These are phyloP conservation scores for Hepsetus odoe DNA, from an alignment of 2,113 vertebrate genomes.

Conservation along the genomic window DNA sequence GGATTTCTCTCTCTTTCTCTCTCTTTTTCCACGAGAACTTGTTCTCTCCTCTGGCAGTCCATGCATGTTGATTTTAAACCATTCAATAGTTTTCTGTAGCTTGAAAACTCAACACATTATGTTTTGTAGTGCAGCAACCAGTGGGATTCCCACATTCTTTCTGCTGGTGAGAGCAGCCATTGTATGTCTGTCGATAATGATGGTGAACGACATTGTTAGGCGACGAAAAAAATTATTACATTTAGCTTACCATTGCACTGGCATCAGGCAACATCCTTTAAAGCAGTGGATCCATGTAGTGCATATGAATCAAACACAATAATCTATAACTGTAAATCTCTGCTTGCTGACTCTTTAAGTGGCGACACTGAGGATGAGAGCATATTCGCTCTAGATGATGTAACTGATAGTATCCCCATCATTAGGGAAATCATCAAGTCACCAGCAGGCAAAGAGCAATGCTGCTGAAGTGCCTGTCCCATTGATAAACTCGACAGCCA, in stretches of 20 bases:
- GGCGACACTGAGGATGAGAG: conserved; percentile 24
- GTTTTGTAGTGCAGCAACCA: neutral
- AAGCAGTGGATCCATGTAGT: neutral
- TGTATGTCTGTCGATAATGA: neutral
- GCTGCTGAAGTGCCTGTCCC: neutral
- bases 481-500: conserved; percentile 3
- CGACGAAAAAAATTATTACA: conserved; percentile 22
- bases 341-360: conserved; percentile 34
- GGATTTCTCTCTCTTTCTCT: neutral
- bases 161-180: neutral
- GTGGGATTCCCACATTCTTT: neutral
- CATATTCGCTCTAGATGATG: conserved; percentile 21
- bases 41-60: conserved; percentile 1
- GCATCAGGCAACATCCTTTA: neutral
- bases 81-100: neutral
- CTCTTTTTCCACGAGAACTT: neutral
- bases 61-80: neutral
- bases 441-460: conserved; percentile 9
- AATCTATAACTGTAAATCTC: conserved; percentile 46
- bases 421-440: conserved; percentile 23
- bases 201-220: neutral
- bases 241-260: neutral
- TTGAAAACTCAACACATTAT: too few species aligned
- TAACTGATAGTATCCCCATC: conserved; percentile 36
- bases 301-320: conserved; percentile 50